Conservation (phyloP, 2,113 vertebrate genomes). For the Xenopus laevis region DNA sequence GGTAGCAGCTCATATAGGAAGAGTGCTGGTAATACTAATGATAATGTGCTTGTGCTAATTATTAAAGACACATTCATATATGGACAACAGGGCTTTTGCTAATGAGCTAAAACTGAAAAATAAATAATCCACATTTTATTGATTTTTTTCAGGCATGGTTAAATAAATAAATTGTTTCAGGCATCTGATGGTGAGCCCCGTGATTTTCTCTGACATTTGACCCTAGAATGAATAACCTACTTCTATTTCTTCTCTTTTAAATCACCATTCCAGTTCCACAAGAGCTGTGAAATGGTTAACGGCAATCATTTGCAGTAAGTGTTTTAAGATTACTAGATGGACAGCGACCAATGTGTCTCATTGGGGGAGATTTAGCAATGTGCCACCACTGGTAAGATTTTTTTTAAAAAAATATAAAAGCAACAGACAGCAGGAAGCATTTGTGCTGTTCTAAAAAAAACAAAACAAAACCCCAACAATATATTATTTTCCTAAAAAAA, state of each 20-base stretch:
- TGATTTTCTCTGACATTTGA: conserved; percentile 17
- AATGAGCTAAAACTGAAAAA: background rate
- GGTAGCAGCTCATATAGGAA: conserved; percentile 5
- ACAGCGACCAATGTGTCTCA: too few species aligned
- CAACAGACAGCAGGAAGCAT: too few species aligned
- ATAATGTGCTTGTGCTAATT: background rate
- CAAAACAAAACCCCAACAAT: too few species aligned
- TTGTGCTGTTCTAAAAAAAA: too few species aligned
- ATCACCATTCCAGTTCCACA: too few species aligned
- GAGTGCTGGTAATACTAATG: background rate
- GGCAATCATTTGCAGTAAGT: too few species aligned
- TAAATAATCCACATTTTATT: background rate
- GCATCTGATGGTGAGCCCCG: background rate
- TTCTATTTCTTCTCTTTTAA: background rate
- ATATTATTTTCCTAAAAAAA: too few species aligned
- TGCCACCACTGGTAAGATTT: too few species aligned
- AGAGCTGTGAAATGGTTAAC: too few species aligned
- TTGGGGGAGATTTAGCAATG: too few species aligned
- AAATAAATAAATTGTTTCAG: conserved; percentile 20
- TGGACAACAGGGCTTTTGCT: conserved; percentile 7
- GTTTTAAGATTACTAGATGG: too few species aligned
- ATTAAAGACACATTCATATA: background rate
- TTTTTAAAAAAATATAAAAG: too few species aligned
- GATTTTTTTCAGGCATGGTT: conserved; percentile 17
- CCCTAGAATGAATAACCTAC: background rate